Percentiles rank a stretch among this genome's conserved stretches.
phyloP scores from a whole-genome alignment of 2,113 vertebrate species.

The Herpailurus yagouaroundi region DNA sequence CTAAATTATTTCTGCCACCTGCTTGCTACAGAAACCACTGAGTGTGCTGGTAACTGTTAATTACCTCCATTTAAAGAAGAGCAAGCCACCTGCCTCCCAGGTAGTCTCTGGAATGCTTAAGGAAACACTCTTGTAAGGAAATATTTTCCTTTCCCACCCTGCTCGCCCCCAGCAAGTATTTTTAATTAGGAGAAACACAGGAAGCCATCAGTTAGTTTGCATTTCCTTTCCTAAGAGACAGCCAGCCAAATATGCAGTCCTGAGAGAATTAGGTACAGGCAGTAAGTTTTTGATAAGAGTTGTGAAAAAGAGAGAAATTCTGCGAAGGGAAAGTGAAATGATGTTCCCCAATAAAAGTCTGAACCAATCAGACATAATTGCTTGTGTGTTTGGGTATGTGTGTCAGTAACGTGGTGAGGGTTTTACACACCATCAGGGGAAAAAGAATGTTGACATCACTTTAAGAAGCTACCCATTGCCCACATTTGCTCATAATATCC shows the following conservation, averaged over 20 bases:
- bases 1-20: neutral
- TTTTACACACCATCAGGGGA: neutral
- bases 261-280: neutral
- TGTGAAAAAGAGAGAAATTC: neutral
- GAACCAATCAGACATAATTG: neutral
- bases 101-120: neutral
- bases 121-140: neutral
- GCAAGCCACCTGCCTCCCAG: neutral
- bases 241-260: neutral
- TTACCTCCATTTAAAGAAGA: slow-evolving; percentile 22
- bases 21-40: neutral
- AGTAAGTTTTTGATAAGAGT: neutral
- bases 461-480: neutral
- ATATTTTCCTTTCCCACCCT: neutral
- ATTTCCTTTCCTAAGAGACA: neutral
- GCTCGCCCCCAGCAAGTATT: neutral
- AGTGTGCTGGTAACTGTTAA: neutral
- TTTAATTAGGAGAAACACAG: neutral
- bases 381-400: neutral
- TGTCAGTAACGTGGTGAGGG: neutral
- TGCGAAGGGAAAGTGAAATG: neutral
- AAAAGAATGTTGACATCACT: neutral
- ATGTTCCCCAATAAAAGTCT: neutral
- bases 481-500: neutral
- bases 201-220: neutral